Evolutionary conservation across 2,113 vertebrate species (phyloP).

Genomic region (Corapipo altera): DNA sequence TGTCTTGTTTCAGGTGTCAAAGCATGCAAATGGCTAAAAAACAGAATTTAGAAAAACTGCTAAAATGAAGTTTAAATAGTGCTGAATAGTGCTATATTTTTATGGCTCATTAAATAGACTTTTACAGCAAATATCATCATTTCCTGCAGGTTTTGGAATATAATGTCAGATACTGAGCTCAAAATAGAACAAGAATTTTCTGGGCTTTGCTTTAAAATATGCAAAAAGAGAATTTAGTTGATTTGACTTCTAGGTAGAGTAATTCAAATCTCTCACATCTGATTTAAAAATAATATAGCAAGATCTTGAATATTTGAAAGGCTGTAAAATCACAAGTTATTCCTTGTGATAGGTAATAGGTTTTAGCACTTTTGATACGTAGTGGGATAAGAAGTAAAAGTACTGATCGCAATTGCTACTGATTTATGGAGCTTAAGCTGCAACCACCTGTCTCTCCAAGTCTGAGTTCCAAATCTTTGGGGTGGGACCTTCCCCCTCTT

Average conservation of each 20-base stretch:
- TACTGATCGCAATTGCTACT: neutral
- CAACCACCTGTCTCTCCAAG: neutral
- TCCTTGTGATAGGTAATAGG: neutral
- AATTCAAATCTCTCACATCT: neutral
- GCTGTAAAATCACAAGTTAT: neutral
- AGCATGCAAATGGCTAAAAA: neutral
- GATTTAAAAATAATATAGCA: neutral
- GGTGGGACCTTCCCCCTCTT: neutral
- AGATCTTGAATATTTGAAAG: neutral
- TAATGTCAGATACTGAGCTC: neutral
- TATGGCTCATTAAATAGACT: slow-evolving; percentile 28
- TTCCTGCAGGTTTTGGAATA: slow-evolving; percentile 29
- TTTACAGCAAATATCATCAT: neutral
- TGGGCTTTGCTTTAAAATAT: neutral
- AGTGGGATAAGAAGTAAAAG: neutral
- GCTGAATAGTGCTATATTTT: slow-evolving; percentile 11
- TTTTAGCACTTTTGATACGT: neutral
- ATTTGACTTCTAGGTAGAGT: neutral
- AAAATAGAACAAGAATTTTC: neutral
- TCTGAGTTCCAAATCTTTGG: neutral
- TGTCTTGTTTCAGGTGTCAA: neutral
- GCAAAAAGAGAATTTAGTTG: neutral
- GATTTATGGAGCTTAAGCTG: neutral
- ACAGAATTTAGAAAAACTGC: neutral
- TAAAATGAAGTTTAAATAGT: slow-evolving; percentile 12